Evolutionary conservation across 2,797 vertebrate species (phyloP).

Genomic region (Peromyscus aztecus): DNA sequence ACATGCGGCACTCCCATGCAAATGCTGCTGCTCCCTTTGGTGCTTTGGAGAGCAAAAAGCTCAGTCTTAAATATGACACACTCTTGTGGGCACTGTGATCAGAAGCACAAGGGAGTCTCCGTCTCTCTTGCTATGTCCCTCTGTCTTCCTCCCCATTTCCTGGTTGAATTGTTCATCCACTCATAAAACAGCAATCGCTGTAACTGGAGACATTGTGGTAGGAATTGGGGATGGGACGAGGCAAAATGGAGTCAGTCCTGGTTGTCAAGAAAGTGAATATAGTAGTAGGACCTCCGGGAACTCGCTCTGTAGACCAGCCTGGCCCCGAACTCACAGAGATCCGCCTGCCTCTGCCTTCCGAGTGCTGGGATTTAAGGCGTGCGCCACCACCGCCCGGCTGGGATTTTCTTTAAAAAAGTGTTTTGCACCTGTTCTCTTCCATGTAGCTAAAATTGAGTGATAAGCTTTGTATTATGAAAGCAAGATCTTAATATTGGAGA

Average conservation of each 20-base stretch:
- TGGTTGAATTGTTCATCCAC: background rate
- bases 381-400: too few species aligned
- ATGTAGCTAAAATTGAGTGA: background rate
- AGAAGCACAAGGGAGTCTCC: background rate
- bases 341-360: too few species aligned
- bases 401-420: background rate
- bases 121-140: background rate
- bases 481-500: background rate
- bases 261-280: background rate
- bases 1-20: too few species aligned
- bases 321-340: too few species aligned
- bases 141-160: background rate
- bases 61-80: background rate
- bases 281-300: background rate
- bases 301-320: too few species aligned
- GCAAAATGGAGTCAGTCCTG: background rate
- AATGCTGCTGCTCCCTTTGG: background rate
- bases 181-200: background rate
- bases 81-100: background rate
- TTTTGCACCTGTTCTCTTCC: background rate
- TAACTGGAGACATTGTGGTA: background rate
- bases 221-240: background rate
- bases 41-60: background rate
- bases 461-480: conserved; percentile 2
- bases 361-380: too few species aligned